phyloP scores from a whole-genome alignment of 2,113 vertebrate species.

The Lagenorhynchus albirostris region DNA sequence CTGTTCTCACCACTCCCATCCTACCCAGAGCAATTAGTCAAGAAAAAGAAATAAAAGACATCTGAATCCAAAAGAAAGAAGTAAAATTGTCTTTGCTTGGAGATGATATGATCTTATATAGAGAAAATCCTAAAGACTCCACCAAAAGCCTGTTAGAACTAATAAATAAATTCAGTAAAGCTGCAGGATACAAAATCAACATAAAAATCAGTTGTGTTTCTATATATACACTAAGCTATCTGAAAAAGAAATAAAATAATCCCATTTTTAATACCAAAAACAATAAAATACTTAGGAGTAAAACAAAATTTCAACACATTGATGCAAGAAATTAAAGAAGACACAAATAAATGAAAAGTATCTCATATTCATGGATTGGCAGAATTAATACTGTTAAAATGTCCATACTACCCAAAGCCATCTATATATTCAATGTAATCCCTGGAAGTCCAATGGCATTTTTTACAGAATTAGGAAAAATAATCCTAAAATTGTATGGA shows the following conservation, averaged over 20 bases:
- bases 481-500: background rate
- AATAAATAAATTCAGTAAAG: background rate
- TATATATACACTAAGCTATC: background rate
- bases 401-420: background rate
- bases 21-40: background rate
- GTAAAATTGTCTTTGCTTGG: background rate
- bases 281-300: background rate
- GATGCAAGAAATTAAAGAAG: background rate
- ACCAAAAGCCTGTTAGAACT: background rate
- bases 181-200: background rate
- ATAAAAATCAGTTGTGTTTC: background rate
- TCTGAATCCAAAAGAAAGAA: background rate
- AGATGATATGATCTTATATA: background rate
- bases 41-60: background rate
- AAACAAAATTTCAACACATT: background rate
- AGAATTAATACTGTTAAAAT: background rate
- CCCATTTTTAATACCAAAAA: background rate
- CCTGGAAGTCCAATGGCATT: background rate
- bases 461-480: background rate
- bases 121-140: background rate
- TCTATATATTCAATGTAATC: background rate
- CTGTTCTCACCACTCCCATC: background rate
- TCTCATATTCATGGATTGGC: background rate
- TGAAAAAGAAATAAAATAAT: background rate
- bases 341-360: background rate